These are phyloP conservation scores for Hypotaenidia philippensis DNA, from an alignment of 2,797 vertebrate species.

Conservation along the genomic window DNA sequence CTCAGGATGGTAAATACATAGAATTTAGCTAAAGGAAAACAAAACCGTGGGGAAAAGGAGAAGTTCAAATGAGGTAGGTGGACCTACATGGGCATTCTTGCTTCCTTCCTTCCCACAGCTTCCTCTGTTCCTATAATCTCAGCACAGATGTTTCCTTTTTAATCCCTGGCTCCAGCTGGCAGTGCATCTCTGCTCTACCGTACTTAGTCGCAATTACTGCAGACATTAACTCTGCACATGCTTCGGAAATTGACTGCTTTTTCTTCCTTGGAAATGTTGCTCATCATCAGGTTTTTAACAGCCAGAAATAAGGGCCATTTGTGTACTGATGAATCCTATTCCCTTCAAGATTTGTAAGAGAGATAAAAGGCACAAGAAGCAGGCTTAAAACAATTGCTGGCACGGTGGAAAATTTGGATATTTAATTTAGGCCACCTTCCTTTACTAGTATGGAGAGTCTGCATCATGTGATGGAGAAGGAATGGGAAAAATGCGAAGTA, in stretches of 20 bases:
- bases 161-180: slow-evolving; percentile 75
- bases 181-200: slow-evolving; percentile 56
- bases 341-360: slow-evolving; percentile 72
- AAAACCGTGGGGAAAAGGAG: background rate
- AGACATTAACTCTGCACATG: slow-evolving; percentile 65
- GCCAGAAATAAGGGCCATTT: slow-evolving; percentile 76
- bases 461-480: background rate
- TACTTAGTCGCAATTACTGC: slow-evolving; percentile 67
- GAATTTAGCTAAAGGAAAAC: slow-evolving; percentile 7
- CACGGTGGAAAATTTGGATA: slow-evolving; percentile 12
- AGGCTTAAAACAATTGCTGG: slow-evolving; percentile 53
- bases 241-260: slow-evolving; percentile 65
- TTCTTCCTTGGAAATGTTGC: slow-evolving; percentile 71
- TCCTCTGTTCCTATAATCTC: slow-evolving; percentile 78
- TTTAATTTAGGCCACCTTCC: slow-evolving; percentile 26
- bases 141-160: slow-evolving; percentile 83
- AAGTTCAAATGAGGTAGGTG: slow-evolving; percentile 61
- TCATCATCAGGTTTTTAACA: slow-evolving; percentile 74
- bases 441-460: background rate
- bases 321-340: slow-evolving; percentile 73
- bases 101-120: slow-evolving; percentile 74
- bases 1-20: background rate
- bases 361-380: slow-evolving; percentile 61
- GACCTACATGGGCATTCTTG: slow-evolving; percentile 57
- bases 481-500: slow-evolving; percentile 3